phyloP scores from a whole-genome alignment of 2,888 invertebrate genomes.

The Dione vanillae region DNA sequence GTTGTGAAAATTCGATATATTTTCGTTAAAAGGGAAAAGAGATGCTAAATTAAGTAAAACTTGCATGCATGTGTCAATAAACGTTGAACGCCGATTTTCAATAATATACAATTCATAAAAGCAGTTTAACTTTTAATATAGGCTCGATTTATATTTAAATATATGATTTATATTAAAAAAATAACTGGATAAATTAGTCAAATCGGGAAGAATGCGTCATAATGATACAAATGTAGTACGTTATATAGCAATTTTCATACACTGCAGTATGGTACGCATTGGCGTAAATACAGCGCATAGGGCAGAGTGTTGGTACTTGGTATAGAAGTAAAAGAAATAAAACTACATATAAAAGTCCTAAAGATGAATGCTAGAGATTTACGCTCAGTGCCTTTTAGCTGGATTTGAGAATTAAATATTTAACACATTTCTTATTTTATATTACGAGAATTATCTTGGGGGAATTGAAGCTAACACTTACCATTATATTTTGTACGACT shows the following conservation, averaged over 20 bases:
- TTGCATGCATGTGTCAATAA: neutral
- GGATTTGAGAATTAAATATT: neutral
- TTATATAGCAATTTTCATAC: neutral
- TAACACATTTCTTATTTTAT: neutral
- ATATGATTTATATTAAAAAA: neutral
- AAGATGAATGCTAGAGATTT: conserved; percentile 18
- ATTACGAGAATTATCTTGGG: neutral
- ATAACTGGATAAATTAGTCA: neutral
- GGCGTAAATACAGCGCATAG: neutral
- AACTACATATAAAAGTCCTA: conserved; percentile 3
- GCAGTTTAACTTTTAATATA: neutral
- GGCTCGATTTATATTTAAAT: too few species aligned
- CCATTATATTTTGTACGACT: too few species aligned
- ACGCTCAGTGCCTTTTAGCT: conserved; percentile 4
- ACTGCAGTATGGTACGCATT: conserved; percentile 22
- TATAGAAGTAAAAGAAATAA: conserved; percentile 18
- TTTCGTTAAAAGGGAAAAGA: conserved; percentile 41
- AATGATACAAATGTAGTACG: neutral
- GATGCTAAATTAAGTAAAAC: conserved; percentile 30
- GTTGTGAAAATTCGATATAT: conserved; percentile 45
- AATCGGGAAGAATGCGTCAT: neutral
- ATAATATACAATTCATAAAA: neutral
- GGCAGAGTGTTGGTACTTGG: neutral
- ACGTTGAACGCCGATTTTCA: neutral
- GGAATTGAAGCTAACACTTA: neutral